Conservation (phyloP, 2,113 vertebrate genomes). For the Hydropotes inermis region DNA sequence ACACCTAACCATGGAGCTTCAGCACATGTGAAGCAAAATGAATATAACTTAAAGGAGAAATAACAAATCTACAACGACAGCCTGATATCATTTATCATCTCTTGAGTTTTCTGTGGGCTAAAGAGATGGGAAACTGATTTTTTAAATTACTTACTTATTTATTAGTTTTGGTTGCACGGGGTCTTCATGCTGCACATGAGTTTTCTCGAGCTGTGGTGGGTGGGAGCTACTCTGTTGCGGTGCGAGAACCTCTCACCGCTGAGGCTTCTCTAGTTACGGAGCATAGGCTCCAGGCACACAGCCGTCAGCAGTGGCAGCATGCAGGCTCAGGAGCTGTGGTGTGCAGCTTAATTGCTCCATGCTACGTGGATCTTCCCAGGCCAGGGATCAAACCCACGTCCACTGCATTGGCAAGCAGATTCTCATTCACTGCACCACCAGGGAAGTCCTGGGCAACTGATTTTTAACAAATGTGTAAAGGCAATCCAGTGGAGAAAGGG, state of each 20-base stretch:
- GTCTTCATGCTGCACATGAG: neutral
- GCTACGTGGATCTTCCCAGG: neutral
- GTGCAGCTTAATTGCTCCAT: neutral
- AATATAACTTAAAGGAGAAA: neutral
- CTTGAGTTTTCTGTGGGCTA: neutral
- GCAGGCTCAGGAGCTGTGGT: neutral
- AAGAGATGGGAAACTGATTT: neutral
- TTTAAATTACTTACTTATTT: neutral
- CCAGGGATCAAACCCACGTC: neutral
- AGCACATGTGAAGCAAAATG: neutral
- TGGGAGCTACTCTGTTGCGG: fast-evolving
- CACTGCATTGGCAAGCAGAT: neutral
- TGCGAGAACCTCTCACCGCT: neutral
- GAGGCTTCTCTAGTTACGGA: neutral
- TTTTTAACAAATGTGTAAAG: neutral
- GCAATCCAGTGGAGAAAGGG: neutral
- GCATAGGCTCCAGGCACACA: neutral
- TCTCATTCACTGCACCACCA: neutral
- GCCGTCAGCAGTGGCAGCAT: neutral
- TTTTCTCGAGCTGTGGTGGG: neutral
- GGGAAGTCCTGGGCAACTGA: neutral
- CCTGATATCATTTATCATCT: neutral
- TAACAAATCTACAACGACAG: neutral
- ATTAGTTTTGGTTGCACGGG: neutral
- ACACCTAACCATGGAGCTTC: neutral